Conservation (phyloP, 2,888 invertebrate species). For the Pantelozetes paolii region DNA sequence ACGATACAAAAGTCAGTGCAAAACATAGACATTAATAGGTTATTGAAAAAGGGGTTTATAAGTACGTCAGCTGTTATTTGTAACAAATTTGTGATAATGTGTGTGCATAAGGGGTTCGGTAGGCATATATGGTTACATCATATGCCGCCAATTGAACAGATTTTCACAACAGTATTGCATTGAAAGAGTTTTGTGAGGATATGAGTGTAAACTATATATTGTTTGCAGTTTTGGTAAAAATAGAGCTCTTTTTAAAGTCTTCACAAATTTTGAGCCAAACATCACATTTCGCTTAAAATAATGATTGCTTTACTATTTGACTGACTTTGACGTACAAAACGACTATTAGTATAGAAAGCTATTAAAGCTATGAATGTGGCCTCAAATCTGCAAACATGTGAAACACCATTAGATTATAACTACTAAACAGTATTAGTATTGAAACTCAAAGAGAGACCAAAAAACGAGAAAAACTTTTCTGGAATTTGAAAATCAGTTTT, state of each 20-base stretch:
- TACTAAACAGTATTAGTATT: background rate
- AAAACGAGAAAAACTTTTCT: conserved; percentile 2
- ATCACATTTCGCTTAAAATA: conserved; percentile 15
- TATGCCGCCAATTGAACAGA: too few relatives aligned
- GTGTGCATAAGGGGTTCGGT: conserved; percentile 23
- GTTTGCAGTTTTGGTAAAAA: background rate
- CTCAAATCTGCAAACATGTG: conserved; percentile 21
- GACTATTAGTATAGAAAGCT: conserved; percentile 24
- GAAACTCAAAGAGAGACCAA: background rate
- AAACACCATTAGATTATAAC: background rate
- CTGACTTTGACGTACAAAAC: conserved; percentile 31
- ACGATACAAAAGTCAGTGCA: conserved; percentile 17
- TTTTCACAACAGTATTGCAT: background rate
- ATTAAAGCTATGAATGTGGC: conserved; percentile 25
- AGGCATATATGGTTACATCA: too few relatives aligned
- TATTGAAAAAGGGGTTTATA: conserved; percentile 4
- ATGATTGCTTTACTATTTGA: conserved; percentile 26
- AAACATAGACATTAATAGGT: background rate
- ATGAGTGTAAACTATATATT: background rate
- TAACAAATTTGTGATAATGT: conserved; percentile 1
- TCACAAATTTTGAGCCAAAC: background rate
- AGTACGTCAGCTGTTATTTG: conserved; percentile 17
- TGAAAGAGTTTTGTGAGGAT: background rate
- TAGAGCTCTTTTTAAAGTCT: background rate
- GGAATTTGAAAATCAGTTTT: conserved; percentile 20